Evolutionary conservation across 2,113 vertebrate species (phyloP).

Genomic region (Tragelaphus scriptus): DNA sequence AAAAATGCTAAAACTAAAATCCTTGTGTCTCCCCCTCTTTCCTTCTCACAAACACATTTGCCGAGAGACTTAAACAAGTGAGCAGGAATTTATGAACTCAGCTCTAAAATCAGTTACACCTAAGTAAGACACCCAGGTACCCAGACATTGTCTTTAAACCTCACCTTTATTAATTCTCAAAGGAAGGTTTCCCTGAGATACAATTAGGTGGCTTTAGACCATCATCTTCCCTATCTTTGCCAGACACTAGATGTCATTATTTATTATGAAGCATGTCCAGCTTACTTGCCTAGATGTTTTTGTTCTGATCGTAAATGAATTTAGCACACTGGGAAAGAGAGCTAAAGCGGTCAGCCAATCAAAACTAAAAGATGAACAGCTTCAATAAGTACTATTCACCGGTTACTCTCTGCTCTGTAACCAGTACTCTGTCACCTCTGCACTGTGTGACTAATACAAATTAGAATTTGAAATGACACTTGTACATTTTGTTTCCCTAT

Average conservation of each 20-base stretch:
- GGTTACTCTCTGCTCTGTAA: not conserved
- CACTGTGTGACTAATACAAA: not conserved
- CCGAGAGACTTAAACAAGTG: not conserved
- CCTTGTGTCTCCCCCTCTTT: not conserved
- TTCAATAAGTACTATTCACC: not conserved
- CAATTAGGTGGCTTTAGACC: not conserved
- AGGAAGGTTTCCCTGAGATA: not conserved
- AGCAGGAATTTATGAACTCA: not conserved
- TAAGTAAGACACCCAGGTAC: not conserved
- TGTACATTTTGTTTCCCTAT: not conserved
- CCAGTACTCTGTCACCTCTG: not conserved
- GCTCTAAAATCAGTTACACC: slow-evolving; percentile 31
- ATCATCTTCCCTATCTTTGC: not conserved
- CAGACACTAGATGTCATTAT: not conserved
- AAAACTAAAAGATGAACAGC: not conserved
- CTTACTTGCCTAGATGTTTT: not conserved
- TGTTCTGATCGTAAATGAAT: not conserved
- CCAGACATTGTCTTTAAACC: not conserved
- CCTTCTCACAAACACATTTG: slow-evolving; percentile 26
- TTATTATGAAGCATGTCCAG: not conserved
- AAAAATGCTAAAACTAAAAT: slow-evolving; percentile 55
- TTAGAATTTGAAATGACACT: not conserved
- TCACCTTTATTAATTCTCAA: not conserved
- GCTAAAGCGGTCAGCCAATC: not conserved
- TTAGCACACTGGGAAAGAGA: not conserved